A percentile compares a stretch with the other conserved stretches of the same genome.
Evolutionary conservation across 1,140 invertebrate genomes (phyloP).

Genomic region (Bombus fervidus): DNA sequence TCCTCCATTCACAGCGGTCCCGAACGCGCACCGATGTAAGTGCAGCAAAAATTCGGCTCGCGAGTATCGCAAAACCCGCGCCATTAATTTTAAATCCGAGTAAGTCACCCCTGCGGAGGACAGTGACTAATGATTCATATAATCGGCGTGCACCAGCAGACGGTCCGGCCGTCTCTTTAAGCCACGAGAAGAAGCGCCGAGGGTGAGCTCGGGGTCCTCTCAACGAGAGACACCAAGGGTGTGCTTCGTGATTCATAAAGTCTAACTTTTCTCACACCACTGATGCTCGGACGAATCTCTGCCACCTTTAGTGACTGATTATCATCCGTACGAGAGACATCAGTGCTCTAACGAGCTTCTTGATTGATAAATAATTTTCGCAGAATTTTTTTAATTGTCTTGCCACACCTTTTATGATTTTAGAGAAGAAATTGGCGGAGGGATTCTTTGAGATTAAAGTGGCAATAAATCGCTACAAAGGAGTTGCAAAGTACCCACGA

Average conservation of each 20-base stretch:
- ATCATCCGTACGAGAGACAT: slow-evolving; percentile 36
- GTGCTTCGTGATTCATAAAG: slow-evolving; percentile 68
- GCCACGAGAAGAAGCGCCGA: slow-evolving; percentile 58
- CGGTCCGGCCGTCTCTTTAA: slow-evolving; percentile 63
- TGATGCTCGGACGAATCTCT: slow-evolving; percentile 25
- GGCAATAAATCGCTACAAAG: no score
- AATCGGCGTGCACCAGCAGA: slow-evolving; percentile 53
- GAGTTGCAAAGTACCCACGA: not conserved
- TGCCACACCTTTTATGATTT: not conserved
- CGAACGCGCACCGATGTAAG: slow-evolving; percentile 58
- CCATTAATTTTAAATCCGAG: slow-evolving; percentile 73
- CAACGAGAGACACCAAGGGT: slow-evolving; percentile 54
- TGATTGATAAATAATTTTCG: slow-evolving; percentile 16
- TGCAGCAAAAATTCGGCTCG: slow-evolving; percentile 66
- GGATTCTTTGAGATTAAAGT: slow-evolving; percentile 1
- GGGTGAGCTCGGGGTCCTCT: slow-evolving; percentile 44
- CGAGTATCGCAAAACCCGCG: slow-evolving; percentile 69
- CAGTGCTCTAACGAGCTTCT: not conserved
- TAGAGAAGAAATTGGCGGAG: not conserved
- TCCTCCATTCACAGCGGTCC: slow-evolving; percentile 1
- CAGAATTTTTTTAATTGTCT: not conserved
- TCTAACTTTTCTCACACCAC: slow-evolving; percentile 62
- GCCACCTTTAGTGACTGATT: slow-evolving; percentile 58
- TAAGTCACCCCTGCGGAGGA: slow-evolving; percentile 67
- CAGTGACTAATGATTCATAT: slow-evolving; percentile 72